Conservation (phyloP, 2,113 vertebrate species). For the Hemichromis elongatus region DNA sequence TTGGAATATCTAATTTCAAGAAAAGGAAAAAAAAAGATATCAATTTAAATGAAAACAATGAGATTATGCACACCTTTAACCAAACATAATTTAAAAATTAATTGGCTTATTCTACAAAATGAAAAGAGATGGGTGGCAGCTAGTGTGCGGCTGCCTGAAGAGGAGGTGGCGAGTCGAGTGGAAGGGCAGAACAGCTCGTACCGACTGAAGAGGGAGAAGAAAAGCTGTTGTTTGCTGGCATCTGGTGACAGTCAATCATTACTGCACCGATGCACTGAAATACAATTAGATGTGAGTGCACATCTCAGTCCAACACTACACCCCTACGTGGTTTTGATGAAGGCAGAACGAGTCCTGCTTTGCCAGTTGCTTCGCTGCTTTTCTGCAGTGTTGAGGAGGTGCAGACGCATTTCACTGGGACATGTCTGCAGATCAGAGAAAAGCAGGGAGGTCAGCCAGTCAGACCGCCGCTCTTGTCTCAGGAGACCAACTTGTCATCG, state of each 20-base stretch:
- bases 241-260: constrained; percentile 27
- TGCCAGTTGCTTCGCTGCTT: background rate
- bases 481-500: constrained; percentile 7
- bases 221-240: constrained; percentile 43
- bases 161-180: background rate
- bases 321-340: background rate
- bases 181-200: constrained; percentile 7
- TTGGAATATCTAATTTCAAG: constrained; percentile 48
- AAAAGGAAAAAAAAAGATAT: constrained; percentile 25
- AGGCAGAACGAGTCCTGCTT: background rate
- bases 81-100: constrained; percentile 53
- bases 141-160: constrained; percentile 31
- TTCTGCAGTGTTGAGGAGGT: background rate
- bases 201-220: background rate
- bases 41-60: constrained; percentile 35
- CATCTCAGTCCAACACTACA: background rate
- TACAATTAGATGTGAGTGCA: background rate
- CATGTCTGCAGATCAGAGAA: constrained; percentile 62
- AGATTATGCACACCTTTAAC: constrained; percentile 62
- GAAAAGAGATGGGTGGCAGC: constrained; percentile 37
- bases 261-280: constrained; percentile 23
- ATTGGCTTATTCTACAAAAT: constrained; percentile 39
- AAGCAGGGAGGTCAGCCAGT: background rate
- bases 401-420: background rate
- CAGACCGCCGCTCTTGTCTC: background rate